Conservation (phyloP, 2,888 invertebrate species). For the Eudemis profundana region DNA sequence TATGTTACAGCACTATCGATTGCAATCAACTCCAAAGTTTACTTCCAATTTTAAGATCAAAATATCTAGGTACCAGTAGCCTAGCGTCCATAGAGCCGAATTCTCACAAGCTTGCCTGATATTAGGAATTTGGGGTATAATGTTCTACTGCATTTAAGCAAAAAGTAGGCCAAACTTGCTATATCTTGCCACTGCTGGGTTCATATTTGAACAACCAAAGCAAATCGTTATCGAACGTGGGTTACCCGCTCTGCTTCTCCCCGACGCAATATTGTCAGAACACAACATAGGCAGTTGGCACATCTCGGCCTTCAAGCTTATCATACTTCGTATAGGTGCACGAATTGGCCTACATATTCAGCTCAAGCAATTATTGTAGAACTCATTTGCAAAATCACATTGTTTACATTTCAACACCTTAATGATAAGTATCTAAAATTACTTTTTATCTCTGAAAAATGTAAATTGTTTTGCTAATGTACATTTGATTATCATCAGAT, state of each 20-base stretch:
- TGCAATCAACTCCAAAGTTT: too few species aligned
- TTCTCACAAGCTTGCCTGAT: too few species aligned
- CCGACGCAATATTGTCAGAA: constrained; percentile 27
- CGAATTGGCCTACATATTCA: constrained; percentile 33
- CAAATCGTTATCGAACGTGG: constrained; percentile 24
- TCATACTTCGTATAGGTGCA: constrained; percentile 21
- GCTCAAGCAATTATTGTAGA: constrained; percentile 26
- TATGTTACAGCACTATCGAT: too few species aligned
- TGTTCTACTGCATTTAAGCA: neutral
- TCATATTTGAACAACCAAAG: constrained; percentile 7
- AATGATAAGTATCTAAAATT: constrained; percentile 29
- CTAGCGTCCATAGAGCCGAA: too few species aligned
- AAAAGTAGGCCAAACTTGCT: neutral
- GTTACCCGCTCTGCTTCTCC: constrained; percentile 22
- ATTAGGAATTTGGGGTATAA: too few species aligned
- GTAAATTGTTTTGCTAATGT: constrained; percentile 1
- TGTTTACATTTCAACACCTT: constrained; percentile 38
- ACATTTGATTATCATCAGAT: neutral
- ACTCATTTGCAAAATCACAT: constrained; percentile 32
- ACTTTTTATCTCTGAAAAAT: constrained; percentile 8
- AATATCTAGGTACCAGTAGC: too few species aligned
- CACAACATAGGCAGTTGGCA: constrained; percentile 34
- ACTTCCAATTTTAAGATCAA: too few species aligned
- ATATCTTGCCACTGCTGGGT: neutral
- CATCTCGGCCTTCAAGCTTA: constrained; percentile 40